These are phyloP conservation scores for Cantharis rustica DNA, from an alignment of 2,888 invertebrate species.

Conservation along the genomic window DNA sequence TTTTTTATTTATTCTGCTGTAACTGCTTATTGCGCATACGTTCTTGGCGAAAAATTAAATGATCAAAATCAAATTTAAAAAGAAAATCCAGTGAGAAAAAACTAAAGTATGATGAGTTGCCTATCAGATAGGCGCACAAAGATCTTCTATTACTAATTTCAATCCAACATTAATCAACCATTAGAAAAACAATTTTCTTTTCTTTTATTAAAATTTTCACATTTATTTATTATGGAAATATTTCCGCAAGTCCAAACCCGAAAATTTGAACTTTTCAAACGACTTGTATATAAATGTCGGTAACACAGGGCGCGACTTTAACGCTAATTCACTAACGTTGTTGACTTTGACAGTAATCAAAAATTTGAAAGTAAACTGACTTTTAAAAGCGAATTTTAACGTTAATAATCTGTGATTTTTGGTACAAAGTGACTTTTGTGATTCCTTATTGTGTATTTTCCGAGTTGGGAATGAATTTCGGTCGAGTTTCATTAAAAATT, in stretches of 20 bases:
- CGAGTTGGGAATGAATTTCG: not conserved
- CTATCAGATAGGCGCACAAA: not conserved
- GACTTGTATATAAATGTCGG: not conserved
- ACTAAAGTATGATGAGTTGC: not conserved
- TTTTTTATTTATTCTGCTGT: not conserved
- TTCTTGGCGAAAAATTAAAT: not conserved
- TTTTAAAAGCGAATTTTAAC: slow-evolving; percentile 1
- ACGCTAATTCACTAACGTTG: not conserved
- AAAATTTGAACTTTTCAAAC: not conserved
- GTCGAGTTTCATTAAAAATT: not conserved
- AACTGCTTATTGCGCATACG: not conserved
- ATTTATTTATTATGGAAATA: too few relatives aligned
- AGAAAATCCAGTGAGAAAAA: too few relatives aligned
- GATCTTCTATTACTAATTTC: not conserved
- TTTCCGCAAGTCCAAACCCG: too few relatives aligned
- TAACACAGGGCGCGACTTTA: not conserved
- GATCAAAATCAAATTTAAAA: too few relatives aligned
- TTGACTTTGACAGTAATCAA: not conserved
- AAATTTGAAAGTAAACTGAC: slow-evolving; percentile 16
- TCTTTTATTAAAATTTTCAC: not conserved
- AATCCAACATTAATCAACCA: not conserved
- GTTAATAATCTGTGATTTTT: not conserved
- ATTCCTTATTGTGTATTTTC: not conserved
- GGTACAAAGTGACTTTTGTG: slow-evolving; percentile 3
- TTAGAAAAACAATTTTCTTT: not conserved